These are phyloP conservation scores for Urocynchramus pylzowi DNA, from an alignment of 2,113 vertebrate genomes.

Conservation along the genomic window DNA sequence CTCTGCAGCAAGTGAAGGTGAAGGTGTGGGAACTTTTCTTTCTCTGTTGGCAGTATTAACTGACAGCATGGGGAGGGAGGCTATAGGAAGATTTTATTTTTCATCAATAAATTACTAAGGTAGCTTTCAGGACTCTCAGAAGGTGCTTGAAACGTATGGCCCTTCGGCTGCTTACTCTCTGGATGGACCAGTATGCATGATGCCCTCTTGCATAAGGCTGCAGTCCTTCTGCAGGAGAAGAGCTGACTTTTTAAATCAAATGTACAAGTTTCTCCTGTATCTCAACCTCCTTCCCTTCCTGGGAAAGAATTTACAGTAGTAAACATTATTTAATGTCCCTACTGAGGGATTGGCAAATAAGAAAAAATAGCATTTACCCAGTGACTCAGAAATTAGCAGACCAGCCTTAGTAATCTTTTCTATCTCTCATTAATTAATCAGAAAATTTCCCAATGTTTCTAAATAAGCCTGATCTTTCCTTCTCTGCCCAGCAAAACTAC, in stretches of 20 bases:
- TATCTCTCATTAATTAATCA: constrained; percentile 23
- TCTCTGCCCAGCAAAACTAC: constrained; percentile 38
- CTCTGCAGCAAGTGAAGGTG: not conserved
- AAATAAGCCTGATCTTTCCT: not conserved
- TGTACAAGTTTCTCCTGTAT: not conserved
- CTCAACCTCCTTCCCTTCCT: not conserved
- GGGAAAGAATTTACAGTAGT: constrained; percentile 1
- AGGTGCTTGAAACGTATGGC: not conserved
- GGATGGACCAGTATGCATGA: not conserved
- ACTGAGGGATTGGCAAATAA: constrained; percentile 5
- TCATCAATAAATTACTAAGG: not conserved
- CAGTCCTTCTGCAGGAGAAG: not conserved
- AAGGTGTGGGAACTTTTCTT: not conserved
- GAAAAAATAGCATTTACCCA: constrained; percentile 18
- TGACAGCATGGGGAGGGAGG: not conserved
- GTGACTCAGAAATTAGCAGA: constrained; percentile 39
- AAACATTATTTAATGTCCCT: constrained; percentile 9
- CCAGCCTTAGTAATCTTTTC: constrained; percentile 36
- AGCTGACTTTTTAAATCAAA: not conserved
- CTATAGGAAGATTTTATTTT: not conserved
- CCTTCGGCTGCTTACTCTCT: not conserved
- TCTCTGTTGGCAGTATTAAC: not conserved
- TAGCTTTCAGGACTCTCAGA: not conserved
- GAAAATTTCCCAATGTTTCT: constrained; percentile 1
- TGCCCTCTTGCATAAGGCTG: not conserved